Base-by-base conservation (phyloP, 2,113 vertebrate species). In the Rostratula benghalensis region DNA sequence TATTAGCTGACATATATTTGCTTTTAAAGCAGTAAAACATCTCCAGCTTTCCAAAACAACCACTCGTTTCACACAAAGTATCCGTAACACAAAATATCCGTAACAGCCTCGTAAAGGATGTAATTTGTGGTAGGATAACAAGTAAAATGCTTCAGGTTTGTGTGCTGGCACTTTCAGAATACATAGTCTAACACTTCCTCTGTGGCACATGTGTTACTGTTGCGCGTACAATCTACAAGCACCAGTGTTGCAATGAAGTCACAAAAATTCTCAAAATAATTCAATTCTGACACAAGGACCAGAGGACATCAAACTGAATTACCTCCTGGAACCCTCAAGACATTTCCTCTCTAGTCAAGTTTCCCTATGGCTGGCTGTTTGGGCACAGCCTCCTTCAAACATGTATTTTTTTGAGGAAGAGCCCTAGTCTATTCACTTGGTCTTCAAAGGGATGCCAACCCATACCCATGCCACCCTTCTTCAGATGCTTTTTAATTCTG, bases 81-180 rank as follows among this genome's bases (percentile, higher is more conserved):
- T 25, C 63, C 4, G 0, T 19, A 70, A 87, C 21, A 69, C 25
- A 28, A 0, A 60, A 61, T 17, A 79, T 25, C 63, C 4, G 0
- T 19, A 70, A 87, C 21, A 69, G 57, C 39, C 63, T 84, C 51
- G 21, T 25, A 3, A 79, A 75, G 27, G 27, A 57, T 11, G 43
- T 10, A 24, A 68, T 68, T 76, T 78, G 54, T 50, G 51, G 37
- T n/a, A 71, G 60, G 35, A 57, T 20, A 53, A 67, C 43, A 70
- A 37, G 51, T 14, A 59, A 82, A 68, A 68, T 4, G 35, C 53
- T 80, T 68, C 87, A 79, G 75, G 75, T 39, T 77, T 61, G 14
- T 30, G 46, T 37, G 60, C 1, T 17, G 77, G 23, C 35, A 61
- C 89, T 86, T 91, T 18, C 41, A 41, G 82, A 88, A 70, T 0